Base-by-base conservation (phyloP, 2,888 invertebrate species). In the Lepidocyrtinus sp. region DNA sequence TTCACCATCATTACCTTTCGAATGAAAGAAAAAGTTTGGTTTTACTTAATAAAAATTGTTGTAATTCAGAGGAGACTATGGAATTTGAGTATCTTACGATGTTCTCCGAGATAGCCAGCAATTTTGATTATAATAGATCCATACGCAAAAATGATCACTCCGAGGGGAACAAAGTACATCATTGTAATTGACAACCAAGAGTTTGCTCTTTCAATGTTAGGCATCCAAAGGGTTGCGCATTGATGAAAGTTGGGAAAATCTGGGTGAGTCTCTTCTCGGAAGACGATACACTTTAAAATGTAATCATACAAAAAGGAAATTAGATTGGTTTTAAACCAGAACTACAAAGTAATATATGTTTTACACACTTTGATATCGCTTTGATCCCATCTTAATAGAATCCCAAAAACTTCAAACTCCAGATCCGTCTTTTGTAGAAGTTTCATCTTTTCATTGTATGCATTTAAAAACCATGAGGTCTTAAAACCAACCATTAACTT, bases 261-360 rank as follows among this genome's bases (percentile, higher is more conserved):
- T 0, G 94, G 94, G 87, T 94, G 94, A 0, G 89, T 88, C 87
- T 91, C 91, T 19, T 72, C 72, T 87, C 93, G 92, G 88, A 94
- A 95, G 15, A 95, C 92, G 69, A 94, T 89, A 86, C 92, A 92
- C 94, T 94, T n/a, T n/a, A n/a, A n/a, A n/a, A n/a, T n/a, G n/a
- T n/a, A n/a, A n/a, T n/a, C n/a, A n/a, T 26, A 24, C 5, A 15
- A 22, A 21, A 26, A 22, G 7, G n/a, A n/a, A n/a, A n/a, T n/a
- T n/a, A n/a, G n/a, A n/a, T n/a, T n/a, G n/a, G n/a, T n/a, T n/a
- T n/a, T 59, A 1, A 73, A 12, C 26, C 19, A 65, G n/a, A 46
- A 24, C 12, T 45, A 45, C 45, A 45, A 45, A 45, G 45, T 45
- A 45, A 7, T 7, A 45, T 9, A 7, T 12, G 7, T 45, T 45